These are phyloP conservation scores for Drosophila tsacasi DNA, from an alignment of 1,140 invertebrate species.

Conservation along the genomic window DNA sequence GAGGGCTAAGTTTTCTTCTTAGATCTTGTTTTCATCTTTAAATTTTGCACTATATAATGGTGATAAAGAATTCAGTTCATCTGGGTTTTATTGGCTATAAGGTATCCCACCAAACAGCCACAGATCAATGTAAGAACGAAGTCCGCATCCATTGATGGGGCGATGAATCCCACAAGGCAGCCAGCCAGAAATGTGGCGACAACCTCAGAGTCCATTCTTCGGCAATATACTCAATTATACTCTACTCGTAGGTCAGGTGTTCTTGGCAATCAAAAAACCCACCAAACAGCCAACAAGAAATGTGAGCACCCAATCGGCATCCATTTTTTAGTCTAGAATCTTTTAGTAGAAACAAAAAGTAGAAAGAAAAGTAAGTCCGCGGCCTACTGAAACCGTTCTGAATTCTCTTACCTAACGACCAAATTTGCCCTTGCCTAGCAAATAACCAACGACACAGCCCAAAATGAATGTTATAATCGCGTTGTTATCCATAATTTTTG, in stretches of 20 bases:
- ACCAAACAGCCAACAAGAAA: conserved; percentile 51
- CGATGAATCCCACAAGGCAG: conserved; percentile 39
- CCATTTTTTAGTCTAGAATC: no score
- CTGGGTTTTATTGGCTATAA: neutral
- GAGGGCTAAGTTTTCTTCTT: conserved; percentile 31
- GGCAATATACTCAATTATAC: no score
- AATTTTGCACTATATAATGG: neutral
- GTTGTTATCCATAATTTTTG: conserved; percentile 40
- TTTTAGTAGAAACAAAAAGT: no score
- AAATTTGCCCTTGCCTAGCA: conserved; percentile 29
- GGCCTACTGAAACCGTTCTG: conserved; percentile 1
- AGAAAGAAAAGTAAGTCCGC: no score
- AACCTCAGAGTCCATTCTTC: conserved; percentile 21
- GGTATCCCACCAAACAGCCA: neutral
- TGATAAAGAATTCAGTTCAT: neutral
- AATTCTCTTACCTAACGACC: neutral
- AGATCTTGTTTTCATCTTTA: neutral
- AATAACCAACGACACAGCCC: conserved; percentile 55
- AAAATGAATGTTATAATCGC: conserved; percentile 31
- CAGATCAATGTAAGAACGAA: neutral
- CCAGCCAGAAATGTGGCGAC: conserved; percentile 41
- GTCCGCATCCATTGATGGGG: neutral
- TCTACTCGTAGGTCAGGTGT: no score
- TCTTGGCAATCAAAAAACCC: conserved; percentile 43
- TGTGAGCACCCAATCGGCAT: conserved; percentile 31